These are phyloP conservation scores for Sebastiscus tertius DNA, from an alignment of 2,797 vertebrate species.

Conservation along the genomic window DNA sequence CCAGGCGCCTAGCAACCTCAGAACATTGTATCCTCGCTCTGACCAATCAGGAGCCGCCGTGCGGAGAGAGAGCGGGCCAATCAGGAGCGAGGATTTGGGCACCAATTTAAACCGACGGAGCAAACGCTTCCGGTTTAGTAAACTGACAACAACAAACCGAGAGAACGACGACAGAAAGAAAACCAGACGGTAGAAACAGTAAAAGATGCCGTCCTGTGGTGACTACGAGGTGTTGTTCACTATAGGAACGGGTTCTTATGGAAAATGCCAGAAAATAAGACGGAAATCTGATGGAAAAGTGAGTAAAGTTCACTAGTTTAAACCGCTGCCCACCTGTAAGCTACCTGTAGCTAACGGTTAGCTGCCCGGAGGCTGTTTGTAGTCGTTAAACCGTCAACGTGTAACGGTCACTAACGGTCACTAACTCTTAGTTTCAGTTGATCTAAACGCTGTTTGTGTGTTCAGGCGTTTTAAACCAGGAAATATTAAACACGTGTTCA, in stretches of 20 bases:
- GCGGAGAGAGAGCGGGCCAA: conserved; percentile 57
- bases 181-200: not conserved
- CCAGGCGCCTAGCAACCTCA: conserved; percentile 68
- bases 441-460: not conserved
- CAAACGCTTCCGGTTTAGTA: conserved; percentile 42
- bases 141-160: not conserved
- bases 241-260: conserved; percentile 93
- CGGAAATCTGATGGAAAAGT: conserved; percentile 92
- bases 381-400: not conserved
- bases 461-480: not conserved
- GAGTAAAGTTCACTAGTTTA: conserved; percentile 19
- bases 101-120: conserved; percentile 76
- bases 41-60: conserved; percentile 72
- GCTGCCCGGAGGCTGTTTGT: not conserved
- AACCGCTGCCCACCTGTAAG: not conserved
- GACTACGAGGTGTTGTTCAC: conserved; percentile 93
- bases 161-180: not conserved
- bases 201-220: conserved; percentile 88
- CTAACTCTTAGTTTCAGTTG: not conserved
- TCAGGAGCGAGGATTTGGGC: conserved; percentile 57
- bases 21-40: not conserved
- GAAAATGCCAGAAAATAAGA: conserved; percentile 93
- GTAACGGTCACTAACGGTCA: too few species aligned
- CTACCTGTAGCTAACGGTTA: not conserved
- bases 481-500: not conserved